These are phyloP conservation scores for Ciconia nigra DNA, from an alignment of 2,797 vertebrate genomes.

Conservation along the genomic window DNA sequence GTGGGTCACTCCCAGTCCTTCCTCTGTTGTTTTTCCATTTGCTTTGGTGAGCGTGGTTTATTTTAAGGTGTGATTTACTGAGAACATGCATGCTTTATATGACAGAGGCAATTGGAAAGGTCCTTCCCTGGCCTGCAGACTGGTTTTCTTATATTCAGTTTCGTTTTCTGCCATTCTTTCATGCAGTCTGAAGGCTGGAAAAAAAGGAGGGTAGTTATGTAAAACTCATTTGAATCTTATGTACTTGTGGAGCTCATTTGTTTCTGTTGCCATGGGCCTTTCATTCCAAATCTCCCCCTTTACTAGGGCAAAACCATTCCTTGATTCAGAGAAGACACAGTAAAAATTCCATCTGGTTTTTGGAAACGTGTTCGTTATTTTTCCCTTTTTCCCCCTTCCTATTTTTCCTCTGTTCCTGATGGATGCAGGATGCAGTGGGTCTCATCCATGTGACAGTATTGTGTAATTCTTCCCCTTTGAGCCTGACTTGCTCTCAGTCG, in stretches of 20 bases:
- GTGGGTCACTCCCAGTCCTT: background rate
- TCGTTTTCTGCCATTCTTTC: background rate
- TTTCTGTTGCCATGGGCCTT: constrained; percentile 14
- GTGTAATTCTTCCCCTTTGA: background rate
- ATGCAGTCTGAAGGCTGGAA: background rate
- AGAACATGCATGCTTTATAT: background rate
- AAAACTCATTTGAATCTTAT: constrained; percentile 57
- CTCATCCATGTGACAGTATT: background rate
- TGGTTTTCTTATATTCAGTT: background rate
- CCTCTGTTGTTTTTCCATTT: background rate
- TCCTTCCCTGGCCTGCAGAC: background rate
- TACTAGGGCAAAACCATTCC: background rate
- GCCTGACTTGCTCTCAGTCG: background rate
- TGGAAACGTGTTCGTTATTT: background rate
- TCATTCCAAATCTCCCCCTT: background rate
- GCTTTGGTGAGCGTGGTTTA: background rate
- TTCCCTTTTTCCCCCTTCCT: background rate
- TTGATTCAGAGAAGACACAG: background rate
- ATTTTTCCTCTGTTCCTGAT: background rate
- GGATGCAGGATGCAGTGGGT: background rate
- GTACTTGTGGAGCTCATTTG: constrained; percentile 15
- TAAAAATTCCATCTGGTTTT: background rate
- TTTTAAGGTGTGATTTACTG: background rate
- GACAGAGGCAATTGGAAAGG: background rate
- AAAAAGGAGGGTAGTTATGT: constrained; percentile 38